Evolutionary conservation across 1,140 invertebrate genomes (phyloP), one percentile per base, ranked within the genome.

Genomic region (Drosophila willistoni): DNA sequence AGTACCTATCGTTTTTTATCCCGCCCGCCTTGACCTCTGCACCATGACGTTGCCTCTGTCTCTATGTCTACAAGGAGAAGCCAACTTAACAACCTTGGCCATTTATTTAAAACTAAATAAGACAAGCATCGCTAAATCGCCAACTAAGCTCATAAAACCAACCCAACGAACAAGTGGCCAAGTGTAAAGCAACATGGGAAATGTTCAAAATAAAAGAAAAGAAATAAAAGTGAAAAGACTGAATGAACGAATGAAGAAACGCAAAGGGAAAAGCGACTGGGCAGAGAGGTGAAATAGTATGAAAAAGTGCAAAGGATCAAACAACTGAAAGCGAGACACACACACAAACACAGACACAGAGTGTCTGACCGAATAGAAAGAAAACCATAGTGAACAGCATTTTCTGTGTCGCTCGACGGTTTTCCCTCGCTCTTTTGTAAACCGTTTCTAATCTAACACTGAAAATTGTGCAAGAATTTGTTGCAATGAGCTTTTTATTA

Each of bases 401-500:
- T 65, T 79, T 67, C 59, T 73, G 69, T 82, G 81, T 70, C 74
- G 77, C 56, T 51, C 33, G 33, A 42, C 64, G 44, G 19, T n/a
- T 71, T 34, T 68, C 47, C 17, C 51, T 25, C 6, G 17, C 44
- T 63, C 56, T 55, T 65, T 70, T 64, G 72, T 65, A 56, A 75
- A 71, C 22, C 76, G 77, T 70, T 87, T 85, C 79, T 87, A 87
- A 87, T 87, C 83, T 80, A 77, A 89, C 83, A 83, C 84, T 72
- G 84, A 79, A 87, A 89, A 87, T 89, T 87, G 79, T 72, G 79
- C 84, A 83, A 81, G 84, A 87, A 87, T 87, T 87, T 87, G 83
- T 87, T 89, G 84, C 84, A 87, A 87, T 89, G 83, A 87, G 83
- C 79, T 89, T 87, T 87, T 87, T 87, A 87, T 89, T 87, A 87